Percentiles rank a stretch among this genome's conserved stretches.
phyloP scores from a whole-genome alignment of 2,797 vertebrate species.

The Tympanoctomys barrerae region DNA sequence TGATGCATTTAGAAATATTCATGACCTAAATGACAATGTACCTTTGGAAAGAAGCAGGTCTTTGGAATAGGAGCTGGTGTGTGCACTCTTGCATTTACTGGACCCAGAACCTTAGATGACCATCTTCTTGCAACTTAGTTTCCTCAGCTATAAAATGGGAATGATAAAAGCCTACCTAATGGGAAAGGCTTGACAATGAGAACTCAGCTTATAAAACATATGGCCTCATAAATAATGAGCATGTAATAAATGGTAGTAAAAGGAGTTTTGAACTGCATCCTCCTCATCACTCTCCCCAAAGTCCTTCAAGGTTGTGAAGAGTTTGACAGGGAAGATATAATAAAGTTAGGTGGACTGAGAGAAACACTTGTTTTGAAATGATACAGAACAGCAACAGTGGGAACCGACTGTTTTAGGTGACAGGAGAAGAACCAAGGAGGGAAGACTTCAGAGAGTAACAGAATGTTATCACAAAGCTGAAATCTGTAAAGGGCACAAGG shows the following conservation, averaged over 20 bases:
- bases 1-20: not conserved
- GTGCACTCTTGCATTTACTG: not conserved
- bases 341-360: not conserved
- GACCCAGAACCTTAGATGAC: not conserved
- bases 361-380: not conserved
- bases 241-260: not conserved
- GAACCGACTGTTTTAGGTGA: not conserved
- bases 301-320: not conserved
- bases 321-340: not conserved
- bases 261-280: not conserved
- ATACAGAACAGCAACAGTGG: not conserved
- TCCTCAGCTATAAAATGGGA: conserved; percentile 29
- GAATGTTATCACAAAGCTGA: not conserved
- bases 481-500: not conserved
- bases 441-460: not conserved
- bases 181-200: not conserved
- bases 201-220: conserved; percentile 2
- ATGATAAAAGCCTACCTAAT: not conserved
- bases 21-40: not conserved
- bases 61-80: not conserved
- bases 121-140: conserved; percentile 8
- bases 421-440: not conserved
- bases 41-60: not conserved
- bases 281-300: not conserved
- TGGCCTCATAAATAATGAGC: not conserved